Base-by-base conservation (phyloP, 2,888 invertebrate species). In the Lepidonotus clava region DNA sequence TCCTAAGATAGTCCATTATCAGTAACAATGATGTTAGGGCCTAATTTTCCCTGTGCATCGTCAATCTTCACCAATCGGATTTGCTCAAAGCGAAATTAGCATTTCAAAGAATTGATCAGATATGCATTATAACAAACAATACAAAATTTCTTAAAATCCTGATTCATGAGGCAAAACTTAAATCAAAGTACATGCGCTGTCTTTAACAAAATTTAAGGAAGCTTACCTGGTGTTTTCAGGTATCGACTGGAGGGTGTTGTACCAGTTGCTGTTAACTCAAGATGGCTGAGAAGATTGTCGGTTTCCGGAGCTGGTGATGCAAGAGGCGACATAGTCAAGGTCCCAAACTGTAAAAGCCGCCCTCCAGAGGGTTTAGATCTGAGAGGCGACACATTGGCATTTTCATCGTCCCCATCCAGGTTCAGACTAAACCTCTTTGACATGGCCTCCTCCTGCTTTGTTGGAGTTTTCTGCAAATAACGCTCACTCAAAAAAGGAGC, bases 381-480 rank as follows among this genome's bases (percentile, higher is more conserved):
- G 34, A 36, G 76, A 38, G 76, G 76, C 8, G 80, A 28, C 36
- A 36, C 11, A 24, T n/a, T 14, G 71, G 56, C 56, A n/a, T 14
- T 38, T 11, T 34, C 71, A 34, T 66, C 66, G 5, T 80, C 46
- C n/a, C 46, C 46, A 32, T 80, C 80, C 46, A 80, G 28, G 32
- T 80, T 80, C 46, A 80, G 28, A 28, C 46, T 80, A 34, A 80
- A 80, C 18, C 80, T 18, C 46, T 51, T 80, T 0, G 80, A 80
- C 80, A 80, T 24, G 24, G 80, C 5, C 28, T 6, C 24, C n/a
- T 80, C 80, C 51, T 80, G 46, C 32, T 51, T 80, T 11, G 80
- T 80, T 5, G 80, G 80, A 5, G 80, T 80, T 24, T 32, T 14
- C 46, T 80, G 80, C 28, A 80, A 46, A 34, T 80, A 80, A 5